Base-by-base conservation (phyloP, 2,888 invertebrate species). In the Panzeria rudis region DNA sequence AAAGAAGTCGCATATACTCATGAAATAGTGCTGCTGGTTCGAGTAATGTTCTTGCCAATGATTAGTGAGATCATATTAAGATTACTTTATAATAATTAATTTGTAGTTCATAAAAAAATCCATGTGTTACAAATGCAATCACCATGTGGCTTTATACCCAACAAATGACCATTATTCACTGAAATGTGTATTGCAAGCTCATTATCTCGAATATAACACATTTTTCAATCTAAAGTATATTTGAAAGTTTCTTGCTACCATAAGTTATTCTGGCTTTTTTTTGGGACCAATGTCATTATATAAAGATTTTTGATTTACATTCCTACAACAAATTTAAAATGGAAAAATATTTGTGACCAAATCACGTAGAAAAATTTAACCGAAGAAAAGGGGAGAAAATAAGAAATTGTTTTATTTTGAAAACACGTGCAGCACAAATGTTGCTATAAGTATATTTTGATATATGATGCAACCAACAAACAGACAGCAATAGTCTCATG, bases 391-490 rank as follows among this genome's bases (percentile, higher is more conserved):
- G 38, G 15, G n/a, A 56, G 20, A 47, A 56, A 25, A 52, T 4
- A 61, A 61, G 54, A 75, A 84, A 81, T 25, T 38, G 20, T 41
- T 81, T 81, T n/a, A 75, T 64, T 82, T 85, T 69, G 73, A 61
- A 84, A 80, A 85, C 84, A 85, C 84, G 84, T 85, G 84, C 84
- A 82, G 20, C 69, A 75, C 84, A 85, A 81, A 85, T 81, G 78
- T 78, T 59, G 71, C 72, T 61, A 78, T 85, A 84, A 84, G 72
- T 84, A 77, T 68, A 73, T 81, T 84, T 81, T 77, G 66, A 85
- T 81, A 81, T 79, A 32, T 54, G 73, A 68, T 68, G 81, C 73
- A 79, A 59, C 44, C n/a, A 68, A n/a, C 35, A 50, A 23, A 44
- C 9, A 50, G 17, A 59, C 17, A 66, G 25, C 29, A 52, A 41